Evolutionary conservation across 2,113 vertebrate genomes (phyloP).

Genomic region (Gracilinanus agilis): DNA sequence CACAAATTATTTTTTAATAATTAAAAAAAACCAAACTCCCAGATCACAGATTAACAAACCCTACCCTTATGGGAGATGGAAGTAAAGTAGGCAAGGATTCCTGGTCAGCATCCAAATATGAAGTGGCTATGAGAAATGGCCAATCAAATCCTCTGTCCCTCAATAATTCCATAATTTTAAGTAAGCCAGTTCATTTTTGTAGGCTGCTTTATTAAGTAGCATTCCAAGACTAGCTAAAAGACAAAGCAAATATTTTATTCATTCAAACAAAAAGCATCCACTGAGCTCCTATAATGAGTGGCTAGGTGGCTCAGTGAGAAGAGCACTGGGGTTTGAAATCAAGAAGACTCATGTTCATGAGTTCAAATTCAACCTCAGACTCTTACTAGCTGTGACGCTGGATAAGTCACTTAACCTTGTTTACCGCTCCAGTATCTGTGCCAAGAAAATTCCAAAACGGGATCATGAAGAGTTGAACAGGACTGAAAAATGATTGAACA

Average conservation of each 20-base stretch:
- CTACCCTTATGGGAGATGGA: not conserved
- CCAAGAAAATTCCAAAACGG: no score
- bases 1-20: no score
- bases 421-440: no score
- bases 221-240: not conserved
- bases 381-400: no score
- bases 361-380: no score
- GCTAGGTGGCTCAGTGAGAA: no score
- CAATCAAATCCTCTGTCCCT: not conserved
- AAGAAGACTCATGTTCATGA: no score
- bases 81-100: not conserved
- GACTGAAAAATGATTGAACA: no score
- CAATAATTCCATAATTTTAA: not conserved
- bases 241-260: not conserved
- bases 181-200: not conserved
- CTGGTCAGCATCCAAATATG: not conserved
- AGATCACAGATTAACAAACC: not conserved
- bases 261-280: not conserved
- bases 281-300: not conserved
- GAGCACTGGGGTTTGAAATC: no score
- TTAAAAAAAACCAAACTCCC: not conserved
- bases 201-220: not conserved
- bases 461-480: no score
- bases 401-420: no score
- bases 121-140: not conserved